A percentile compares a stretch with the other conserved stretches of the same genome.
Conservation (phyloP, 2,113 vertebrate species). For the Mionectes macconnelli region DNA sequence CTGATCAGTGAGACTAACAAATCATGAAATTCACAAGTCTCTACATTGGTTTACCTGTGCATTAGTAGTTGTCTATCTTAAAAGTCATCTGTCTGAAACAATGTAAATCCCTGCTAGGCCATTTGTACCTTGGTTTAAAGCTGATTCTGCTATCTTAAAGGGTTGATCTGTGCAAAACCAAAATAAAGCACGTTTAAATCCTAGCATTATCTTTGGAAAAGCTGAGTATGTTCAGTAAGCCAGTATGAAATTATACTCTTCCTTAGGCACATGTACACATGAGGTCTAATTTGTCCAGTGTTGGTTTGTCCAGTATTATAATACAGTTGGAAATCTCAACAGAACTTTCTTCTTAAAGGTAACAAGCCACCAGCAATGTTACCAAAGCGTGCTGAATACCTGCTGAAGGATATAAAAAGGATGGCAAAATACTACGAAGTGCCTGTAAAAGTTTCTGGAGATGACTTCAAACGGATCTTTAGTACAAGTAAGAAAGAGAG, state of each 20-base stretch:
- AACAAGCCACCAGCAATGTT: conserved; percentile 82
- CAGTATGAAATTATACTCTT: background rate
- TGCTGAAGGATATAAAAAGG: conserved; percentile 74
- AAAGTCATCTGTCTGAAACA: background rate
- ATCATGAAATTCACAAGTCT: background rate
- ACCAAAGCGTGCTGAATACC: conserved; percentile 79
- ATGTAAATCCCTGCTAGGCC: background rate
- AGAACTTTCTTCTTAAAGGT: conserved; percentile 66
- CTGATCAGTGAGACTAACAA: background rate
- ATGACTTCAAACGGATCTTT: conserved; percentile 71
- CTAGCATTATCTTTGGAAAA: background rate
- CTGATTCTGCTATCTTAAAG: background rate
- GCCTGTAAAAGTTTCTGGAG: conserved; percentile 61
- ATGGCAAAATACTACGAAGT: conserved; percentile 76
- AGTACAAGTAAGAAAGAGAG: conserved; percentile 76
- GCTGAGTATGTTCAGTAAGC: background rate
- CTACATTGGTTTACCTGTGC: background rate
- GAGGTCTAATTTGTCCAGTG: background rate
- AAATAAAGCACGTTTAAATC: background rate
- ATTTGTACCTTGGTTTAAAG: background rate
- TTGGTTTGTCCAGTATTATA: background rate
- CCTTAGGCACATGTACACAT: background rate
- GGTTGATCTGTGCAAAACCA: background rate
- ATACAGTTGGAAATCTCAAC: background rate
- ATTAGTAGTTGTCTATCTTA: background rate